These are phyloP conservation scores for Phrynosoma platyrhinos DNA, from an alignment of 2,113 vertebrate species.

Conservation along the genomic window DNA sequence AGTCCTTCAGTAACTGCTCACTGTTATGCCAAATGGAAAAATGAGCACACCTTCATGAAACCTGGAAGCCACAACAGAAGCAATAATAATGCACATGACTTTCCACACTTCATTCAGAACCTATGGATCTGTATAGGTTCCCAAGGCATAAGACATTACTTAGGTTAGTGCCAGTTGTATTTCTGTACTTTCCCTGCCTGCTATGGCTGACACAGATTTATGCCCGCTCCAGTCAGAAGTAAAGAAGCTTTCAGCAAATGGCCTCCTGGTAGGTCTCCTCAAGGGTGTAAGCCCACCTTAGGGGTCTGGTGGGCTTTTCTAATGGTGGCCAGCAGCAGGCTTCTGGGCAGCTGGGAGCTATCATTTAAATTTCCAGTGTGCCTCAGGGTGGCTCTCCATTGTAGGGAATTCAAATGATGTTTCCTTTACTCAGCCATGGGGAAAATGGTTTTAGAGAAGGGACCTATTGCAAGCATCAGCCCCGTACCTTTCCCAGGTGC, in stretches of 20 bases:
- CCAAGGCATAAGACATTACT: neutral
- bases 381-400: too few relatives aligned
- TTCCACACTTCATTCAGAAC: neutral
- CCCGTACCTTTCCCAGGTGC: too few relatives aligned
- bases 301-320: neutral
- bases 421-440: neutral
- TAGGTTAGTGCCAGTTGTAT: neutral
- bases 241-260: neutral
- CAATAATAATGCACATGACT: neutral
- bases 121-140: neutral
- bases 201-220: neutral
- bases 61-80: neutral
- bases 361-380: neutral
- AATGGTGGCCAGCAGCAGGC: too few relatives aligned
- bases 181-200: neutral
- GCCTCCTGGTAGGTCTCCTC: neutral
- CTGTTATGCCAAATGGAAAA: neutral
- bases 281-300: neutral
- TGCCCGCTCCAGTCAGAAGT: neutral
- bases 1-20: neutral
- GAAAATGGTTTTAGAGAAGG: too few relatives aligned
- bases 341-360: neutral
- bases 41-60: neutral
- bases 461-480: too few relatives aligned
- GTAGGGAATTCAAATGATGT: neutral